A percentile compares a stretch with the other conserved stretches of the same genome.
These are phyloP conservation scores for Electrona antarctica DNA, from an alignment of 2,113 vertebrate genomes.

Conservation along the genomic window DNA sequence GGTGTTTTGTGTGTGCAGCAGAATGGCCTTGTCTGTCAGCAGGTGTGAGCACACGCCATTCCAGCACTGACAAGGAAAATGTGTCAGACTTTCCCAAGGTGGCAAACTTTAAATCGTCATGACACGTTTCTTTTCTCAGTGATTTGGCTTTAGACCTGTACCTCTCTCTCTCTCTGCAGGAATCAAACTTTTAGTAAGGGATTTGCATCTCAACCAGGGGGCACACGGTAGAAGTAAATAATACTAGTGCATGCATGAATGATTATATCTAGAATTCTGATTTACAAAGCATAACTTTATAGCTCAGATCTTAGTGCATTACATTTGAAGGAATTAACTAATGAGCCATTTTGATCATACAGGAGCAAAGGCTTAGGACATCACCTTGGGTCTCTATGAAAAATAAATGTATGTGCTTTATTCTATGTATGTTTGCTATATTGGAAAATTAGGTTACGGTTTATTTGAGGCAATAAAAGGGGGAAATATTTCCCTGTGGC, in stretches of 20 bases:
- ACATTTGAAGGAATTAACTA: constrained; percentile 46
- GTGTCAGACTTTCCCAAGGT: constrained; percentile 50
- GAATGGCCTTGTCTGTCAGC: constrained; percentile 65
- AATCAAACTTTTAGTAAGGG: constrained; percentile 16
- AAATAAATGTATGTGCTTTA: constrained; percentile 13
- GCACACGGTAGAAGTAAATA: not conserved
- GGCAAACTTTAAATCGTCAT: constrained; percentile 46
- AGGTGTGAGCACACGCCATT: constrained; percentile 34
- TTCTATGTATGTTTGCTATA: constrained; percentile 64
- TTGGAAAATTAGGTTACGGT: constrained; percentile 65
- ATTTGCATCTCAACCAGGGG: constrained; percentile 14
- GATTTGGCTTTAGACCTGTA: constrained; percentile 33
- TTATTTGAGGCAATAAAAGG: constrained; percentile 77
- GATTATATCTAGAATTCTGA: not conserved
- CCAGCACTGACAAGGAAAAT: constrained; percentile 39
- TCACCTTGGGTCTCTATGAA: constrained; percentile 36
- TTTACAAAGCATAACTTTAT: not conserved
- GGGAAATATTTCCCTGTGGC: constrained; percentile 71
- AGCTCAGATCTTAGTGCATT: not conserved
- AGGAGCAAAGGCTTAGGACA: constrained; percentile 2
- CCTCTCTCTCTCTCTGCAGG: not conserved
- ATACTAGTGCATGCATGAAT: not conserved
- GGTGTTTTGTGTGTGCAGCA: constrained; percentile 52
- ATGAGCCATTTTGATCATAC: constrained; percentile 31
- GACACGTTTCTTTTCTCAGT: constrained; percentile 46